These are phyloP conservation scores for Ephestia elutella DNA, from an alignment of 1,140 invertebrate genomes.

Conservation along the genomic window DNA sequence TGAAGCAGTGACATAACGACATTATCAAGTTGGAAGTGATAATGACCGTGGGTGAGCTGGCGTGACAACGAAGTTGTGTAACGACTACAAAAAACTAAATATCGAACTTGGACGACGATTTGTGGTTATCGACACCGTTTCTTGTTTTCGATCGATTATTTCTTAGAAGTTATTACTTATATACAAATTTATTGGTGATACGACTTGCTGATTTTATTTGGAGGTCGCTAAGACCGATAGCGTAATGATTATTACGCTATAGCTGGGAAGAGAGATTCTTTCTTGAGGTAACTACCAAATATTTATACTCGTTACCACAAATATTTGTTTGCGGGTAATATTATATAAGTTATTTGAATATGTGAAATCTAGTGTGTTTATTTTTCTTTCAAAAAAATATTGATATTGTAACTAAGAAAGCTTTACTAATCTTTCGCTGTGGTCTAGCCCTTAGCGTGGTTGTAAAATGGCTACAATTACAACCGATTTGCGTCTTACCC, in stretches of 20 bases:
- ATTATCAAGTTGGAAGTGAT: constrained; percentile 16
- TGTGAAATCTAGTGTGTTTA: too few relatives aligned
- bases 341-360: too few relatives aligned
- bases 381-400: too few relatives aligned
- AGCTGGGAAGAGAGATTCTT: too few relatives aligned
- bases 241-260: too few relatives aligned
- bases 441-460: background rate
- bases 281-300: too few relatives aligned
- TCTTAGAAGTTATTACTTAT: too few relatives aligned
- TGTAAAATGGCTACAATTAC: background rate
- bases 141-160: background rate
- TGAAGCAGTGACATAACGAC: background rate
- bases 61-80: constrained; percentile 33
- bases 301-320: too few relatives aligned
- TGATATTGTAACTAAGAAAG: background rate
- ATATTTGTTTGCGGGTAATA: too few relatives aligned
- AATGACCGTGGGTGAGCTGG: constrained; percentile 28
- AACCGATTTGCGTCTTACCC: background rate
- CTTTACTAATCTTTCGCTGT: background rate
- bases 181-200: too few relatives aligned
- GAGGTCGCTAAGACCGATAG: too few relatives aligned
- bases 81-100: constrained; percentile 24
- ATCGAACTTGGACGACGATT: constrained; percentile 6
- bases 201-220: too few relatives aligned
- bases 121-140: background rate